Conservation (phyloP, 2,113 vertebrate genomes). For the Otis tarda region DNA sequence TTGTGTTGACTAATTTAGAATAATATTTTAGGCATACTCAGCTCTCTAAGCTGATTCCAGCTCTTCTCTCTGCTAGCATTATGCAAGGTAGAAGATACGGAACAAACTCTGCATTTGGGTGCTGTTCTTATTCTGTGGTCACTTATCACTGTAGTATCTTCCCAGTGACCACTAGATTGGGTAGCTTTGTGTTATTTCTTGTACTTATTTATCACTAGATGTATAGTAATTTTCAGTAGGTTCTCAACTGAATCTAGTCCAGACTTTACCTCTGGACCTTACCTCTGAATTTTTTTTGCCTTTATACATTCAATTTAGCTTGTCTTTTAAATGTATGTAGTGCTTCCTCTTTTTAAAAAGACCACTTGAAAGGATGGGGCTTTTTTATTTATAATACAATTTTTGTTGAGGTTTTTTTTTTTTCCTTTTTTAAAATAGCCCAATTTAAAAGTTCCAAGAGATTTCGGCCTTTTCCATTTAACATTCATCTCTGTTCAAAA, state of each 20-base stretch:
- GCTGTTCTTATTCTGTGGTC: constrained; percentile 39
- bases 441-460: not conserved
- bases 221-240: not conserved
- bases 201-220: not conserved
- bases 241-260: not conserved
- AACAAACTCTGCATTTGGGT: constrained; percentile 41
- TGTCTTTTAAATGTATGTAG: not conserved
- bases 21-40: not conserved
- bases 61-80: constrained; percentile 10
- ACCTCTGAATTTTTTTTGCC: not conserved
- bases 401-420: not conserved
- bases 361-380: not conserved
- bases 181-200: constrained; percentile 8
- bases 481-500: not conserved
- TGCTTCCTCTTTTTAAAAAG: constrained; percentile 12
- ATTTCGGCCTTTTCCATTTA: not conserved
- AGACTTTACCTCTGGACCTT: constrained; percentile 1
- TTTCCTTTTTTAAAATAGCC: not conserved
- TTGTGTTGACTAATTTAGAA: not conserved
- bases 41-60: not conserved
- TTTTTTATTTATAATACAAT: not conserved
- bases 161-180: not conserved
- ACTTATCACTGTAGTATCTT: constrained; percentile 3
- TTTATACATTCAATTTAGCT: not conserved
- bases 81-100: constrained; percentile 28